Evolutionary conservation across 2,113 vertebrate species (phyloP).

Genomic region (Promerops cafer): DNA sequence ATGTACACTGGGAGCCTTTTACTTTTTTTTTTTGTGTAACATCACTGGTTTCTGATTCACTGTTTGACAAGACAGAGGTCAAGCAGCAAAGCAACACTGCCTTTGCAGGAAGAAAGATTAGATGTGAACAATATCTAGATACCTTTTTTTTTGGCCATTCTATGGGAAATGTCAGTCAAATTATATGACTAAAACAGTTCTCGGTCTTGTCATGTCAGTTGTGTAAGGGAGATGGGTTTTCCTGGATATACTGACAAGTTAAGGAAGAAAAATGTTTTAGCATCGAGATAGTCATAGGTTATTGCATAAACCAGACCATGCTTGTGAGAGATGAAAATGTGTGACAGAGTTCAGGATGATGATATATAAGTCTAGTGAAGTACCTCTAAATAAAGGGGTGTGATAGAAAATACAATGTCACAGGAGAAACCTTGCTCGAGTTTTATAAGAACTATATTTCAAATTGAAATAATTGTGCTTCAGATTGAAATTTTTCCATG

Average conservation of each 20-base stretch:
- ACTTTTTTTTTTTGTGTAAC: not conserved
- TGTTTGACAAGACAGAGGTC: not conserved
- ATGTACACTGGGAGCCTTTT: not conserved
- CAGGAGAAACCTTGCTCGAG: not conserved
- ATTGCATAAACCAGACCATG: not conserved
- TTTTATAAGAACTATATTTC: not conserved
- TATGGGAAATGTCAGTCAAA: not conserved
- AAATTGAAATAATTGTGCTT: not conserved
- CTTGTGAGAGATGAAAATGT: not conserved
- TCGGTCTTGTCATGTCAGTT: not conserved
- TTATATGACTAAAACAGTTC: not conserved
- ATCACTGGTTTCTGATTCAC: not conserved
- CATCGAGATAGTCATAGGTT: not conserved
- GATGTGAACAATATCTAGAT: not conserved
- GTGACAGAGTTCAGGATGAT: not conserved
- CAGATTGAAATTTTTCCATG: not conserved
- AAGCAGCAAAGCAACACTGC: not conserved
- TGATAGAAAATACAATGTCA: not conserved
- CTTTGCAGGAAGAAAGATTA: not conserved
- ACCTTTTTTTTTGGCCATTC: not conserved
- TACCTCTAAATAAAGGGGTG: not conserved
- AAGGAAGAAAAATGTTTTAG: not conserved
- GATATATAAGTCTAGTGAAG: not conserved
- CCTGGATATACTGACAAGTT: not conserved
- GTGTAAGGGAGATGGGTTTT: not conserved